Base-by-base conservation (phyloP, 2,888 invertebrate species). In the Tuberolachnus salignus region DNA sequence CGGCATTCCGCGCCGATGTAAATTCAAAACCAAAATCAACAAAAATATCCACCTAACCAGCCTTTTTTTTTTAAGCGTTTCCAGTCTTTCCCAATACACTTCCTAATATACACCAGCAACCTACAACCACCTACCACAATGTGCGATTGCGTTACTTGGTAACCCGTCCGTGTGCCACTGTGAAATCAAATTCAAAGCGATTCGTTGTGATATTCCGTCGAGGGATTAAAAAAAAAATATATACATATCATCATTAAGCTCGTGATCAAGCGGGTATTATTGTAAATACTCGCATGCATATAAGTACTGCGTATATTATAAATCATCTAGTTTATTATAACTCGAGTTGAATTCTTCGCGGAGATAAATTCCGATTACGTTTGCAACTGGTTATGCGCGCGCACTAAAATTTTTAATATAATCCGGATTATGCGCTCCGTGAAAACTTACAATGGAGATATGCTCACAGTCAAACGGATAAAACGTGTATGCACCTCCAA, bases 311-410 rank as follows among this genome's bases (percentile, higher is more conserved):
- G 6, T 6, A 26, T 26, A 19, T n/a, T 6, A 67, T 67, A 49
- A 67, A 67, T 67, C 67, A 51, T 46, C n/a, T 34, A 26, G 3
- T 23, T 51, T 67, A 66, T 67, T 51, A 34, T 34, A 34, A n/a
- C 8, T 51, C 16, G 51, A 8, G 19, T 51, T 49, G 19, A 34
- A 13, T 66, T 49, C 46, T 23, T 23, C 4, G 10, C 19, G 34
- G 6, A 67, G 67, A 67, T 67, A 51, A 67, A 67, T 67, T 51
- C n/a, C 26, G 34, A 26, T 67, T 51, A 67, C 26, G 34, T n/a
- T 67, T 51, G 49, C 34, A 34, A 51, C 67, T 67, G 49, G 51
- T 51, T 34, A 23, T 34, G 34, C 34, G n/a, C n/a, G n/a, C n/a
- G n/a, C n/a, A n/a, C n/a, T n/a, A n/a, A n/a, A n/a, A 34, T 34